Evolutionary conservation across 2,888 invertebrate species (phyloP), one percentile per base, ranked within the genome.

Genomic region (Euzetes globulus): DNA sequence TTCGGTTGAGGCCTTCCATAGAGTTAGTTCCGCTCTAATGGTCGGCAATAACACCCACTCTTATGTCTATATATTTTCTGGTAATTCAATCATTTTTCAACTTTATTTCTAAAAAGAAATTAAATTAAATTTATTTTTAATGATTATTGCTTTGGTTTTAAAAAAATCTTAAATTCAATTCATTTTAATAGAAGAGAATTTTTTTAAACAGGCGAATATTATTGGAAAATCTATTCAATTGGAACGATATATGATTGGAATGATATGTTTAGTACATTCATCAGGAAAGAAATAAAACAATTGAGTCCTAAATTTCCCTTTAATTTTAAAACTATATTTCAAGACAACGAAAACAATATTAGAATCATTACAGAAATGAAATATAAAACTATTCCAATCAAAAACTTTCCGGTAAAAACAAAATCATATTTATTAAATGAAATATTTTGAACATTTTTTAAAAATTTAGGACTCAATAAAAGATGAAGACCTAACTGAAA

Each of bases 191-290:
- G 3, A 60, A 17, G 6, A 27, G 2, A 60, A 60, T 60, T 60
- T 11, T 7, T 4, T 27, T 15, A 13, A 11, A 15, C 17, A 65
- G 65, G 19, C 3, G 5, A 37, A 2, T 15, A 19, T 33, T 33
- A 37, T 37, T 65, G 65, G 65, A 25, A 65, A 65, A n/a, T 65
- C 33, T 37, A 29, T n/a, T 33, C 65, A 11, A 65, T 37, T 4
- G 9, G 19, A 17, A 37, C 2, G 9, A 65, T 2, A n/a, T 65
- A 65, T 37, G 19, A 65, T 37, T 65, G 65, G 65, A 41, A 2
- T 37, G 65, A 65, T n/a, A 41, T 37, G 17, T 17, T 29, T 19
- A 1, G 5, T 7, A 65, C n/a, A n/a, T 65, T n/a, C 19, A 33
- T 37, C 33, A 37, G 29, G 6, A 5, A 17, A 19, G 19, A 65